These are phyloP conservation scores for Phaethon lepturus DNA, from an alignment of 2,113 vertebrate genomes.

Conservation along the genomic window DNA sequence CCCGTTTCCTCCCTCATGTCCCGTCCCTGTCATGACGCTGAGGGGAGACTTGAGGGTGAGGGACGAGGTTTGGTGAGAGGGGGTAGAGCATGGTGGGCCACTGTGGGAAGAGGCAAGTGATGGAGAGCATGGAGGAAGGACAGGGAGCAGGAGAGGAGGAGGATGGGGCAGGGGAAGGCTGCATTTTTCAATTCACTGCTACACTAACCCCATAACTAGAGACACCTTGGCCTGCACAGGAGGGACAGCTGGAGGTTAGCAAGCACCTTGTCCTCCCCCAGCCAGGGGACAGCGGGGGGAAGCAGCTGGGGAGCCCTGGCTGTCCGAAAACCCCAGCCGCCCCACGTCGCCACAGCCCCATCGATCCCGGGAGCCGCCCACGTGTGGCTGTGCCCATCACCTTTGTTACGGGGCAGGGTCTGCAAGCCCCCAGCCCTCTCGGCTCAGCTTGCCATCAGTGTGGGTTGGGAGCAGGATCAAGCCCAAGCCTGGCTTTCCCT, in stretches of 20 bases:
- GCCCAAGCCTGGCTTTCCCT: not conserved
- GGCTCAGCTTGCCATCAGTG: not conserved
- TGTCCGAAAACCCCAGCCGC: not conserved
- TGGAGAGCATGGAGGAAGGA: not conserved
- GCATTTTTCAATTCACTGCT: not conserved
- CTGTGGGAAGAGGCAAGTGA: not conserved
- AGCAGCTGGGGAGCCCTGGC: not conserved
- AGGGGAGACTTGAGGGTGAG: not conserved
- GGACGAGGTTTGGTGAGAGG: not conserved
- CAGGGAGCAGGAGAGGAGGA: not conserved
- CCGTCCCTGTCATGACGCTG: not conserved
- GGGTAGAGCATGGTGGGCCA: accelerated
- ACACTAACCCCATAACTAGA: not conserved
- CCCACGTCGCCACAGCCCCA: not conserved
- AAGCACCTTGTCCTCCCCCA: not conserved
- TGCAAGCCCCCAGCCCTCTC: not conserved
- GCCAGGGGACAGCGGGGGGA: not conserved
- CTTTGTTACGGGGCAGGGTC: not conserved
- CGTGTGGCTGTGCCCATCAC: accelerated
- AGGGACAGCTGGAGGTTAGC: not conserved
- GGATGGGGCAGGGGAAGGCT: not conserved
- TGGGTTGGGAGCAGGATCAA: not conserved
- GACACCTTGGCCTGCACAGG: not conserved
- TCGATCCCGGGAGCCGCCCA: not conserved
- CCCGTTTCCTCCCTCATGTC: not conserved